Percentiles rank a stretch among this genome's conserved stretches.
These are phyloP conservation scores for Bombyx huttoni DNA, from an alignment of 2,888 invertebrate species.

Conservation along the genomic window DNA sequence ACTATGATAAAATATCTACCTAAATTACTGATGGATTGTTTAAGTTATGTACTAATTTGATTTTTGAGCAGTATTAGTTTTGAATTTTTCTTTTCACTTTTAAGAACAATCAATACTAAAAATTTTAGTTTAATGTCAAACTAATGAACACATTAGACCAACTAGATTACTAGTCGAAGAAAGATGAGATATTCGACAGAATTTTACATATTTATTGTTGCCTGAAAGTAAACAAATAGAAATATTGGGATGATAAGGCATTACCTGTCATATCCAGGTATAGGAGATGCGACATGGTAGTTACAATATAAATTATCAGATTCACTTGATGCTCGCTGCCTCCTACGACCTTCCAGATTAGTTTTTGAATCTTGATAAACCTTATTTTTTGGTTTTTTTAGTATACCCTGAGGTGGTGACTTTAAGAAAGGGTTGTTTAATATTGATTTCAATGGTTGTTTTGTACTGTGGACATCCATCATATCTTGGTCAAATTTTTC, in stretches of 20 bases:
- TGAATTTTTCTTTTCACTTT: no score
- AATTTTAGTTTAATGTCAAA: no score
- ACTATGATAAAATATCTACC: no score
- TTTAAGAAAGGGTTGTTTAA: constrained; percentile 54
- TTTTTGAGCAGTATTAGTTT: no score
- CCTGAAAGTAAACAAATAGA: not conserved
- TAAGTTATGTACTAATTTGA: no score
- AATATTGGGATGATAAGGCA: constrained; percentile 7
- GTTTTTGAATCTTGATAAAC: constrained; percentile 36
- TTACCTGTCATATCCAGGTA: constrained; percentile 53
- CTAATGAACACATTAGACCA: not conserved
- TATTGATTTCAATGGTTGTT: constrained; percentile 63
- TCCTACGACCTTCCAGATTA: constrained; percentile 44
- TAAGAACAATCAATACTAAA: no score
- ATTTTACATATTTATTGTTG: not conserved
- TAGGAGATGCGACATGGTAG: constrained; percentile 36
- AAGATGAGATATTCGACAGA: not conserved
- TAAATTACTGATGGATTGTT: no score
- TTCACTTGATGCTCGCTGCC: constrained; percentile 63
- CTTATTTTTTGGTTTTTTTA: constrained; percentile 56
- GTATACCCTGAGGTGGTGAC: constrained; percentile 49
- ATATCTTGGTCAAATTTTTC: constrained; percentile 60
- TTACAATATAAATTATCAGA: constrained; percentile 54
- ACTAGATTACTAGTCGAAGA: not conserved
- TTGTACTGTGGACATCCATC: constrained; percentile 43